A percentile compares a stretch with the other conserved stretches of the same genome.
These are phyloP conservation scores for Engystomops pustulosus DNA, from an alignment of 2,113 vertebrate genomes.

Conservation along the genomic window DNA sequence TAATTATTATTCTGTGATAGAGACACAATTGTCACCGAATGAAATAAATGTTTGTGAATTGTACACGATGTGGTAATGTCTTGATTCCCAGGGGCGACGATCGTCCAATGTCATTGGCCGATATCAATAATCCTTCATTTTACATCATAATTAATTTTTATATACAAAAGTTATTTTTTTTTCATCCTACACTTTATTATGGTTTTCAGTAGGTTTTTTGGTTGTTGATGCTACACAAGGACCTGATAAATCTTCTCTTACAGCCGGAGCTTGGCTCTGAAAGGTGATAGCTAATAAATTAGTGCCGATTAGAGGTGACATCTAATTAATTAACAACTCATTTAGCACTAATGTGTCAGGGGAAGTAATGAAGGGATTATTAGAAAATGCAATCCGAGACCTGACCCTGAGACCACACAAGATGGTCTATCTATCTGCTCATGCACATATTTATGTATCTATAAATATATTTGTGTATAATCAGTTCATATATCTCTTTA, in stretches of 20 bases:
- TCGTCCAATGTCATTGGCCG: not conserved
- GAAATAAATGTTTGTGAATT: constrained; percentile 95
- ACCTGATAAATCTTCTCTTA: no score
- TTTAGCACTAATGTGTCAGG: not conserved
- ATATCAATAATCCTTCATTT: not conserved
- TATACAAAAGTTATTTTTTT: no score
- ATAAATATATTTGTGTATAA: not conserved
- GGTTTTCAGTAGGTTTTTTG: no score
- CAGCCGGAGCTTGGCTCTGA: not conserved
- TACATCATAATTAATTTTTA: not conserved
- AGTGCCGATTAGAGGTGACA: constrained; percentile 21
- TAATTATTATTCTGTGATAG: constrained; percentile 73
- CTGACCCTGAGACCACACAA: not conserved
- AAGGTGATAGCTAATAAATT: constrained; percentile 44
- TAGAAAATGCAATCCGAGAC: not conserved
- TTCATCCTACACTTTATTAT: no score
- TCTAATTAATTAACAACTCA: constrained; percentile 21
- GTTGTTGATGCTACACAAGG: no score
- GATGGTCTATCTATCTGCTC: no score
- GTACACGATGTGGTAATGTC: constrained; percentile 65
- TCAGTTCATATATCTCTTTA: not conserved
- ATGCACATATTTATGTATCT: not conserved
- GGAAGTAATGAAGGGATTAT: constrained; percentile 1
- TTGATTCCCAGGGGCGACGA: constrained; percentile 64
- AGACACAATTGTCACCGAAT: constrained; percentile 82